phyloP scores from a whole-genome alignment of 53 echinoderm and acorn worm species.

The Holothuria scabra region DNA sequence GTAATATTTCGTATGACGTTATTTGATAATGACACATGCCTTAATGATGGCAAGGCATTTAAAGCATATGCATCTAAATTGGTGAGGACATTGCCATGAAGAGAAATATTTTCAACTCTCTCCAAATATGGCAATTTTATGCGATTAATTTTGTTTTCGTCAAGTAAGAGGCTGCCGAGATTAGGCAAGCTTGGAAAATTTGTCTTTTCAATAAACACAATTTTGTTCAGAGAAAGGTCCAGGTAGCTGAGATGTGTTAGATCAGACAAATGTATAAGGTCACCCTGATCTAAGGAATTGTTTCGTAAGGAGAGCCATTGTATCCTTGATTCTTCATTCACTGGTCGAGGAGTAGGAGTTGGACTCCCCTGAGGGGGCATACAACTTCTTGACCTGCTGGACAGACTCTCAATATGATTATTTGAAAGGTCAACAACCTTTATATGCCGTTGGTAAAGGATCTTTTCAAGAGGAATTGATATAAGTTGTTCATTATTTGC shows the following conservation, averaged over 20 bases:
- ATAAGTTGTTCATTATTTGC: background rate
- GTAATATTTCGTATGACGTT: background rate
- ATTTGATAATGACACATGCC: constrained; percentile 1
- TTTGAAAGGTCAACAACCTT: background rate
- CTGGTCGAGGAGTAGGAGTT: background rate
- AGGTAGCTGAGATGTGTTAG: background rate
- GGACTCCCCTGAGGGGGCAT: no score
- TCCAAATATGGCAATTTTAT: background rate
- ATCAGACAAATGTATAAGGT: background rate
- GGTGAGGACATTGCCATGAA: background rate
- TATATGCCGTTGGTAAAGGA: background rate
- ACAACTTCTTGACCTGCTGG: no score
- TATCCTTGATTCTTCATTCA: background rate
- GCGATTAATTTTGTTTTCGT: background rate
- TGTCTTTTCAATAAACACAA: background rate
- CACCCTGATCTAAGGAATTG: background rate
- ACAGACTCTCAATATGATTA: background rate
- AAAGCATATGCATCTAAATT: background rate
- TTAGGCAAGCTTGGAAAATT: background rate
- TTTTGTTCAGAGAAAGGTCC: constrained; percentile 8
- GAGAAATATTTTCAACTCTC: background rate
- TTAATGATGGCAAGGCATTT: background rate
- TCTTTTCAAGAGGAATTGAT: background rate
- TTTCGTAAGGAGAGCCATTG: background rate
- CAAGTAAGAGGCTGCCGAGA: constrained; percentile 1